Percentiles rank a stretch among this genome's conserved stretches.
Conservation (phyloP, 2,797 vertebrate species). For the Sebastes matsubarae region DNA sequence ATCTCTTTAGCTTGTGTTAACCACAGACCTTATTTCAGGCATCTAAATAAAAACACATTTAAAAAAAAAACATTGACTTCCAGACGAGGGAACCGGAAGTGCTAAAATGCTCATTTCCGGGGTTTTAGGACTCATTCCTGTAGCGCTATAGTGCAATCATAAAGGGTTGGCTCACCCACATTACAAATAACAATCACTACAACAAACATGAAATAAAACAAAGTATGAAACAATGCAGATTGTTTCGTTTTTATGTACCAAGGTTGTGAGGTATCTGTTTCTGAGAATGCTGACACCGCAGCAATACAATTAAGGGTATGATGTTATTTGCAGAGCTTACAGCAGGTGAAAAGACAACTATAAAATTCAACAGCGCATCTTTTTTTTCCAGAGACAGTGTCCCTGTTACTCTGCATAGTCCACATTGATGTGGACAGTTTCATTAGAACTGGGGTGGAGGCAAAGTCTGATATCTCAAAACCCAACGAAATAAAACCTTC, state of each 20-base stretch:
- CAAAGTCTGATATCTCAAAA: not conserved
- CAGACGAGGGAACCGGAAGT: too few relatives aligned
- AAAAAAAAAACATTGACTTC: too few relatives aligned
- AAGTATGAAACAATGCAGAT: not conserved
- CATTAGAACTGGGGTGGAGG: too few relatives aligned
- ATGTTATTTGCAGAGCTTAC: too few relatives aligned
- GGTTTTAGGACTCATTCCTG: too few relatives aligned
- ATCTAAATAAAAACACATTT: too few relatives aligned
- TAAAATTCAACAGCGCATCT: not conserved
- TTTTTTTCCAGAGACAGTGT: not conserved
- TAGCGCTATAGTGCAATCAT: too few relatives aligned
- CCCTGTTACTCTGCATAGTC: not conserved
- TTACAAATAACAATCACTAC: not conserved
- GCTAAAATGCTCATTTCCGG: too few relatives aligned
- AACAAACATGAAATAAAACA: not conserved
- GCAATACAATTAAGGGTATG: not conserved
- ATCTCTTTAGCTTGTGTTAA: too few relatives aligned
- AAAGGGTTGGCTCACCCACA: not conserved
- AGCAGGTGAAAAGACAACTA: too few relatives aligned
- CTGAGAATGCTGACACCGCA: too few relatives aligned
- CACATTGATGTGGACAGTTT: not conserved
- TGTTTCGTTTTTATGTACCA: not conserved
- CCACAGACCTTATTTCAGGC: too few relatives aligned
- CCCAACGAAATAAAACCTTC: not conserved
- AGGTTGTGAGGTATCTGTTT: not conserved